Conservation (phyloP, 2,113 vertebrate species). For the Alectura lathami region DNA sequence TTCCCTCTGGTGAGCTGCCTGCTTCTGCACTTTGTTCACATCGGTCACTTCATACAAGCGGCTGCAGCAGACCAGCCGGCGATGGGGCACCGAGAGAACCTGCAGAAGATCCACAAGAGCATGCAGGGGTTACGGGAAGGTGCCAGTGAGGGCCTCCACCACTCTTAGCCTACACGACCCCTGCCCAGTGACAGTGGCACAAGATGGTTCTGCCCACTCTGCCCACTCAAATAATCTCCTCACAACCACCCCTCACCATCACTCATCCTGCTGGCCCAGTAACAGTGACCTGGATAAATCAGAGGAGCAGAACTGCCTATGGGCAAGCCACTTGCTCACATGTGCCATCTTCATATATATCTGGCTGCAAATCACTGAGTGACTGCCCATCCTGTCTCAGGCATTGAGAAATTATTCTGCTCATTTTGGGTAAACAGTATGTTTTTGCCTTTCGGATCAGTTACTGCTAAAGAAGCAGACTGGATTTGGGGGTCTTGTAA, state of each 20-base stretch:
- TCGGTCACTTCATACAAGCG: slow-evolving; percentile 96
- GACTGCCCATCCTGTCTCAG: not conserved
- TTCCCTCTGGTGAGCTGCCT: slow-evolving; percentile 94
- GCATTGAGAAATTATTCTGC: not conserved
- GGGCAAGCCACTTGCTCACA: not conserved
- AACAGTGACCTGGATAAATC: not conserved
- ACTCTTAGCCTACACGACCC: not conserved
- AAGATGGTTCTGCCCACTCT: not conserved
- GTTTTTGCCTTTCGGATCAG: not conserved
- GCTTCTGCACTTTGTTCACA: slow-evolving; percentile 95
- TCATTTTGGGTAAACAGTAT: not conserved
- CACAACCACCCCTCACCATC: not conserved
- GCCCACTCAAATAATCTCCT: not conserved
- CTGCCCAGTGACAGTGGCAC: not conserved
- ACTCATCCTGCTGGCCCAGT: not conserved
- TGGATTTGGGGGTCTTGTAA: not conserved
- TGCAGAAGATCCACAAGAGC: slow-evolving; percentile 46
- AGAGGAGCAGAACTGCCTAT: not conserved
- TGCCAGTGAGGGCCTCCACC: not conserved
- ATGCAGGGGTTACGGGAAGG: not conserved
- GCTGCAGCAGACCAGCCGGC: slow-evolving; percentile 97
- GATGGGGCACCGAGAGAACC: slow-evolving; percentile 94
- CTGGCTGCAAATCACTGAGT: not conserved
- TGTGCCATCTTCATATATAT: not conserved
- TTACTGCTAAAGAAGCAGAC: not conserved